Percentiles rank a stretch among this genome's conserved stretches.
phyloP scores from a whole-genome alignment of 2,113 vertebrate species.

The Orthonyx spaldingii region DNA sequence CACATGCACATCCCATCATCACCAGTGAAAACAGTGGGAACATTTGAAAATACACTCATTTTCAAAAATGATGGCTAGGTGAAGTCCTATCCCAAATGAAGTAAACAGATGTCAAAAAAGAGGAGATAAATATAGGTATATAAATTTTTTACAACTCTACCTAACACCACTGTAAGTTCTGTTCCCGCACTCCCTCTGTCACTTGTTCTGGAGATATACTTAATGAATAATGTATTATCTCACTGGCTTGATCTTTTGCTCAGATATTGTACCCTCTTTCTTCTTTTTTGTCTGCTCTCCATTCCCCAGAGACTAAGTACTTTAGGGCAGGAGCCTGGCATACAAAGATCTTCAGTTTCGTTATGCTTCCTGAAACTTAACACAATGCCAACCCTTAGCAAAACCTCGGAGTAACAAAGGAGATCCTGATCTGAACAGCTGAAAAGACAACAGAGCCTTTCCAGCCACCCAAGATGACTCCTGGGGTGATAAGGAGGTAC shows the following conservation, averaged over 20 bases:
- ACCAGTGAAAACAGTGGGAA: not conserved
- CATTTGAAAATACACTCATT: not conserved
- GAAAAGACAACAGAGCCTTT: not conserved
- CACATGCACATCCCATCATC: no score
- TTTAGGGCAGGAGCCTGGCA: not conserved
- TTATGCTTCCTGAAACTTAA: constrained; percentile 11
- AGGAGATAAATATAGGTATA: not conserved
- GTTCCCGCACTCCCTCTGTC: not conserved
- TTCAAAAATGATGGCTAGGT: not conserved
- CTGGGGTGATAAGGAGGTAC: not conserved
- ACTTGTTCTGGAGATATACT: not conserved
- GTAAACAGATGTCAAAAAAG: not conserved
- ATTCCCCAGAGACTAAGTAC: not conserved
- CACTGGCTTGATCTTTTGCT: constrained; percentile 18
- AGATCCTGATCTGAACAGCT: not conserved
- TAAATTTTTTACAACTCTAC: not conserved
- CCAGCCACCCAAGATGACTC: not conserved
- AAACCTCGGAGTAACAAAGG: not conserved
- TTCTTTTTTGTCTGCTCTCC: constrained; percentile 16
- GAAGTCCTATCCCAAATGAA: not conserved
- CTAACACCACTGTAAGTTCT: not conserved
- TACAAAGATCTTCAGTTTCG: not conserved
- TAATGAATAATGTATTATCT: constrained; percentile 34
- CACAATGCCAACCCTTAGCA: not conserved
- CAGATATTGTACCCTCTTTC: not conserved